Evolutionary conservation across 2,797 vertebrate species (phyloP).

Genomic region (Anguilla pacifica): DNA sequence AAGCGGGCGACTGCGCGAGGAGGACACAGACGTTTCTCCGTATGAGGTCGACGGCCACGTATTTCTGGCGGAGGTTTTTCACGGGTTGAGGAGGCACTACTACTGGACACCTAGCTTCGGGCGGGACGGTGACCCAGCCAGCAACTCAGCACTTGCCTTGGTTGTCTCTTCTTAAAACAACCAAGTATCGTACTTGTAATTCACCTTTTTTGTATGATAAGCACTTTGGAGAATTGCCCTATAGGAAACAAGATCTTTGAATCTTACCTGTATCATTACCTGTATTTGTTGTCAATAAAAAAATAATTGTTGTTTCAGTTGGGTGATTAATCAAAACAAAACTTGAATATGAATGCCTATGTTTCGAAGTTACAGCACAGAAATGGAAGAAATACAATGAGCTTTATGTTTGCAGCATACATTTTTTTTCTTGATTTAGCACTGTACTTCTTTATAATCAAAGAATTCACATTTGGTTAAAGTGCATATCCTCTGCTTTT

Average conservation of each 20-base stretch:
- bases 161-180: background rate
- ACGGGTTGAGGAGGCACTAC: conserved; percentile 74
- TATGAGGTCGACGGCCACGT: conserved; percentile 73
- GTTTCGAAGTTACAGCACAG: background rate
- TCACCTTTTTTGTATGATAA: background rate
- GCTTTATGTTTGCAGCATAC: too few species aligned
- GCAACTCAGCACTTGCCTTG: conserved; percentile 66
- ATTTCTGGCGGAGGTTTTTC: conserved; percentile 76
- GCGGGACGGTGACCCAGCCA: background rate
- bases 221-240: background rate
- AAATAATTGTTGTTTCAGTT: background rate
- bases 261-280: background rate
- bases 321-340: too few species aligned
- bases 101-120: conserved; percentile 69
- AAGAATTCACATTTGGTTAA: too few species aligned
- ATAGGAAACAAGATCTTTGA: background rate
- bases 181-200: background rate
- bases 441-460: too few species aligned
- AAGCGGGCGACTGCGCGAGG: conserved; percentile 64
- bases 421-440: too few species aligned
- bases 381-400: background rate
- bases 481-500: too few species aligned
- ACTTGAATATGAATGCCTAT: background rate
- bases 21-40: conserved; percentile 76
- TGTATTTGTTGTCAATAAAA: background rate